Base-by-base conservation (phyloP, 2,113 vertebrate species). In the Vombatus ursinus region DNA sequence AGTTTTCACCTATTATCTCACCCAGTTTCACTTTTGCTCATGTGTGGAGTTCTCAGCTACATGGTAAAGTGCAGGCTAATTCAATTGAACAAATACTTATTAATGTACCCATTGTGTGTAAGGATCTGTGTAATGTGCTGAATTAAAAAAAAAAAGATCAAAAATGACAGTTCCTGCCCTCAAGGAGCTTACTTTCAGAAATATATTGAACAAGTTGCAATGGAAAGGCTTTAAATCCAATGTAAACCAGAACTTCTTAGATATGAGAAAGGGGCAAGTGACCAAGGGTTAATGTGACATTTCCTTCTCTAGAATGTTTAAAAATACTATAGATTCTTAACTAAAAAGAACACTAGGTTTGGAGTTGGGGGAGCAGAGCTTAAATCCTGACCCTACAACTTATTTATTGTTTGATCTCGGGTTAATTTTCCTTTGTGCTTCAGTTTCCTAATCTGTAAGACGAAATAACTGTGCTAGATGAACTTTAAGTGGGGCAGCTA, bases 141-240 rank as follows among this genome's bases (percentile, higher is more conserved):
- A 84, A 22, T 84, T 77, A 22, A 16, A 22, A 44, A 77, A 77
- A 77, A n/a, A 77, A n/a, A 44, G 16, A 22, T n/a, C 16, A 37
- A 84, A 84, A 84, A 68, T 16, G 61, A 68, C 31, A n/a, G 61
- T 68, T 68, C 61, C 31, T n/a, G 12, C 31, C 12, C 61, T 68
- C 61, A n/a, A 22, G 68, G 6, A 84, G 68, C 37, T 77, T 31
- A 14, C n/a, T 2, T 49, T 37, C 9, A 25, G 84, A 19, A 26
- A 14, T 44, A 37, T 0, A 0, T 0, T 44, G 28, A 49, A 50
- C 50, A n/a, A 90, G 50, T 0, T 31, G 28, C 24, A 4, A 0
- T 24, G 22, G 50, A 90, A 54, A 50, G 49, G 26, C 9, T 91
- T 91, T 24, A 31, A 52, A 12, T 94, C 10, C 48, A 8, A 50